Evolutionary conservation across 2,888 invertebrate species (phyloP), one percentile per base, ranked within the genome.

Genomic region (Athalia circularis): DNA sequence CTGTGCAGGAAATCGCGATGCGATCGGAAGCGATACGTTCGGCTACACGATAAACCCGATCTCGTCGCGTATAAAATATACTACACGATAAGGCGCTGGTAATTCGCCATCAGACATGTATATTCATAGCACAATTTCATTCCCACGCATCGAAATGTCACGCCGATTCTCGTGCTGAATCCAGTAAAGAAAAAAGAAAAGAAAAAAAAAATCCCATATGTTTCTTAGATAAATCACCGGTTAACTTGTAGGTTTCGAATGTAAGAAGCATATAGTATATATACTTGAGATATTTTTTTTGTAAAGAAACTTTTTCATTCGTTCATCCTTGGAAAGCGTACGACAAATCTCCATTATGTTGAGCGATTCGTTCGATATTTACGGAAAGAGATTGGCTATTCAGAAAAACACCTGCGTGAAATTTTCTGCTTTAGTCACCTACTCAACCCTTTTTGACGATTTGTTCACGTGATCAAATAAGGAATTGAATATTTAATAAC

Each of bases 401-500:
- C 59, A 75, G 50, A 48, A 62, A 11, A 43, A 75, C 75, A 62
- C 62, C 75, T 75, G 61, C 6, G 3, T 29, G 61, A 48, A 57
- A 61, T 61, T 43, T 61, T 61, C 61, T n/a, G 48, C n/a, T 70
- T 45, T n/a, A 29, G 62, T 62, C 75, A 52, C 45, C 3, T 7
- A 45, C 48, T n/a, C 29, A 75, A 59, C 50, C 64, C 8, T 75
- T 64, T 43, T 64, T 43, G 5, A 75, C 62, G 50, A 62, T 64
- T 75, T 75, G 5, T 11, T 50, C 50, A 4, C 29, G 50, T 13
- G 62, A 64, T 75, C 62, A 7, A 50, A 62, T n/a, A 50, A 74
- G n/a, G 29, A 64, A 15, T 50, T 57, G 57, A 72, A 72, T 72
- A 72, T 57, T 72, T 72, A 67, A 15, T 50, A 15, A 4, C 67